Evolutionary conservation across 2,797 vertebrate species (phyloP).

Genomic region (Brotula barbata): DNA sequence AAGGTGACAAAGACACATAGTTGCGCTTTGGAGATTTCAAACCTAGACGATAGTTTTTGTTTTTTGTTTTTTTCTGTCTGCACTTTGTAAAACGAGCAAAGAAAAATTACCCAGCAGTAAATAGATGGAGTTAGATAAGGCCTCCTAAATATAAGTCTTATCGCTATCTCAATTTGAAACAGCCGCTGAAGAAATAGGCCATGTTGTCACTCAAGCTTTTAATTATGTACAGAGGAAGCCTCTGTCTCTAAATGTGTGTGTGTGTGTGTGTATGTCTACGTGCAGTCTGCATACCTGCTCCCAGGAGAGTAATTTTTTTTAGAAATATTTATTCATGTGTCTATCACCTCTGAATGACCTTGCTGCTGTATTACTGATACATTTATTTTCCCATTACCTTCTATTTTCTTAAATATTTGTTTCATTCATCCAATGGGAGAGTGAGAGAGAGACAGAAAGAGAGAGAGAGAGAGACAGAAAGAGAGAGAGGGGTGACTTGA

Average conservation of each 20-base stretch:
- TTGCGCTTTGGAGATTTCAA: constrained; percentile 62
- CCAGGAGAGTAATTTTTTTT: constrained; percentile 51
- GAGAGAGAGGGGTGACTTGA: constrained; percentile 42
- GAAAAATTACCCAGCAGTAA: constrained; percentile 73
- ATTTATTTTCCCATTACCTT: not conserved
- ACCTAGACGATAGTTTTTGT: constrained; percentile 56
- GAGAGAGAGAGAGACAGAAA: constrained; percentile 15
- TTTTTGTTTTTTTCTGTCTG: constrained; percentile 57
- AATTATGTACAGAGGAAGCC: constrained; percentile 72
- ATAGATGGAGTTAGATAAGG: constrained; percentile 74
- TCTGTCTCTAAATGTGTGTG: constrained; percentile 9
- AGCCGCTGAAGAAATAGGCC: constrained; percentile 71
- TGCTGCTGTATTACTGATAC: constrained; percentile 26
- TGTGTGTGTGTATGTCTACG: constrained; percentile 3
- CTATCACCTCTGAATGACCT: constrained; percentile 62
- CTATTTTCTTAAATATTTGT: constrained; percentile 12
- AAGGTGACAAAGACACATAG: constrained; percentile 21
- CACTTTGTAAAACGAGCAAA: constrained; percentile 56
- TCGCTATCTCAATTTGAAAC: constrained; percentile 72
- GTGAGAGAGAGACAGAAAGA: not conserved
- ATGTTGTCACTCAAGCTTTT: constrained; percentile 75
- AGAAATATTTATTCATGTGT: constrained; percentile 59
- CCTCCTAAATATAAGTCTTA: constrained; percentile 76
- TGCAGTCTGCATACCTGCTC: constrained; percentile 18
- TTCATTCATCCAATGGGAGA: constrained; percentile 31